These are phyloP conservation scores for Urosaurus nigricauda DNA, from an alignment of 2,797 vertebrate genomes.

Conservation along the genomic window DNA sequence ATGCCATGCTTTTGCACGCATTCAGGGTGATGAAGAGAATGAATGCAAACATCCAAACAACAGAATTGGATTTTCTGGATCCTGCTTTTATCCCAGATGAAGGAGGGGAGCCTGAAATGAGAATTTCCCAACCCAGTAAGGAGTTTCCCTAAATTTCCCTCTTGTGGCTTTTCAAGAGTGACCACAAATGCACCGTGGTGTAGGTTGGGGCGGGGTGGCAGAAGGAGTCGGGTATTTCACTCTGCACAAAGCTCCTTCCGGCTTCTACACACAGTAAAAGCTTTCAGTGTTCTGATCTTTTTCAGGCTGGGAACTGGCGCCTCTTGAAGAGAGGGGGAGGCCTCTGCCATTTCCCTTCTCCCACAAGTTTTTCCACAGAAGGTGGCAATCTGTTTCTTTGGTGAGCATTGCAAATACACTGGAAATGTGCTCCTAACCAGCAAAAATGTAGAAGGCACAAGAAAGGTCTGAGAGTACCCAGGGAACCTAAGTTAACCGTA, in stretches of 20 bases:
- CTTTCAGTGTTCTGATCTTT: constrained; percentile 18
- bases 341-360: constrained; percentile 25
- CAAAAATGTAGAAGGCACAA: neutral
- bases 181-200: neutral
- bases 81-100: neutral
- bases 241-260: constrained; percentile 19
- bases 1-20: no score
- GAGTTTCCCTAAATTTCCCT: neutral
- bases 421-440: constrained; percentile 40
- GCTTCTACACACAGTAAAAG: constrained; percentile 22
- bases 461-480: constrained; percentile 19
- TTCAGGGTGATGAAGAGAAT: neutral
- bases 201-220: neutral
- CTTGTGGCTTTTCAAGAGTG: neutral
- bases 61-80: neutral
- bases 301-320: constrained; percentile 39
- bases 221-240: neutral
- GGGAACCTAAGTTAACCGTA: constrained; percentile 16
- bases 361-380: neutral
- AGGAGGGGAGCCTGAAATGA: neutral
- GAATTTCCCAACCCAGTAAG: neutral
- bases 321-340: constrained; percentile 9
- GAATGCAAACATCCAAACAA: neutral
- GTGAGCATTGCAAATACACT: constrained; percentile 25
- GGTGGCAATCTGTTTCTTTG: constrained; percentile 19